Percentiles rank a stretch among this genome's conserved stretches.
Conservation (phyloP, 2,797 vertebrate genomes). For the Remorina albescens region DNA sequence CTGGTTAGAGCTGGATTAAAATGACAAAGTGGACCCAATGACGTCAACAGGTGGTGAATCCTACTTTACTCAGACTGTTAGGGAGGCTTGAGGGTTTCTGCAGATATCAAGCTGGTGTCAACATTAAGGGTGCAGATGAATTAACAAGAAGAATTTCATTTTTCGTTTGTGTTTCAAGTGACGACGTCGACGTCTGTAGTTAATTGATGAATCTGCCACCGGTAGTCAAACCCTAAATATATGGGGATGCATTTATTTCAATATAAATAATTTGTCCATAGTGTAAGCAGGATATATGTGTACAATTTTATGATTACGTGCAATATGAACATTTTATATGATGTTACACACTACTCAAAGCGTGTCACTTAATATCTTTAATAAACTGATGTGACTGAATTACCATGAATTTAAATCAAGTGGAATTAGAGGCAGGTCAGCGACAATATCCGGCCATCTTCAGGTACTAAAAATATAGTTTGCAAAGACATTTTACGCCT, state of each 20-base stretch:
- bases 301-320: not conserved
- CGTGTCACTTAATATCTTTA: not conserved
- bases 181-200: constrained; percentile 16
- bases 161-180: not conserved
- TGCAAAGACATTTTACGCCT: not conserved
- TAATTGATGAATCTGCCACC: constrained; percentile 26
- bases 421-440: not conserved
- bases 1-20: not conserved
- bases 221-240: not conserved
- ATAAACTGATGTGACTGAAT: constrained; percentile 1
- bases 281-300: not conserved
- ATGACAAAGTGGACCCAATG: too few relatives aligned
- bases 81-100: not conserved
- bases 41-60: not conserved
- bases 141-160: too few relatives aligned
- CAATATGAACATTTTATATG: not conserved
- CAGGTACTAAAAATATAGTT: not conserved
- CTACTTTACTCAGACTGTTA: constrained; percentile 6
- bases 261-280: not conserved
- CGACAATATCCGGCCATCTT: not conserved
- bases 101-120: constrained; percentile 23
- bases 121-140: constrained; percentile 32
- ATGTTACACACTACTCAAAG: not conserved
- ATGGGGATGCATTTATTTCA: not conserved
- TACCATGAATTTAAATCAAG: not conserved